Evolutionary conservation across 2,113 vertebrate species (phyloP).

Genomic region (Todiramphus saurophagus): DNA sequence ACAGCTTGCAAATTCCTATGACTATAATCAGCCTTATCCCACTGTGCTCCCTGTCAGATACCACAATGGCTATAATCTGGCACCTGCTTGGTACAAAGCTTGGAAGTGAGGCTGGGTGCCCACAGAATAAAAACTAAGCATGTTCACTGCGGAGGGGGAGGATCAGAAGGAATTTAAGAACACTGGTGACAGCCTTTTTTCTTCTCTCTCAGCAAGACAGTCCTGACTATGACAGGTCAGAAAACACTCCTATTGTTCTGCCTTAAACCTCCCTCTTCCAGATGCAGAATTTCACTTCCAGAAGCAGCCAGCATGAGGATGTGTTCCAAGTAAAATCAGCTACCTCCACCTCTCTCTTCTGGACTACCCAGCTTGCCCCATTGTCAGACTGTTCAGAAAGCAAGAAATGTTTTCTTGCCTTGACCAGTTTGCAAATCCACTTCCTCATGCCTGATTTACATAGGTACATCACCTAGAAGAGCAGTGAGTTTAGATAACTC

Average conservation of each 20-base stretch:
- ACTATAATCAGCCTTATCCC: conserved; percentile 64
- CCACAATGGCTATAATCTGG: conserved; percentile 67
- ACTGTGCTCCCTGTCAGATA: conserved; percentile 63
- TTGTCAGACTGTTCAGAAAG: neutral
- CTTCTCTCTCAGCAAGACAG: conserved; percentile 55
- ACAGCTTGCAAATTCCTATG: conserved; percentile 62
- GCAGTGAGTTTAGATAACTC: neutral
- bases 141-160: conserved; percentile 24
- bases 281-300: conserved; percentile 20
- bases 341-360: neutral
- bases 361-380: neutral
- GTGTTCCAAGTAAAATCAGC: neutral
- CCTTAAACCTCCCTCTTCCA: conserved; percentile 36
- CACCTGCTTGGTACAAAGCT: conserved; percentile 71
- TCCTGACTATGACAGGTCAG: conserved; percentile 8
- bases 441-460: neutral
- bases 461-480: neutral
- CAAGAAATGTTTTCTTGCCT: neutral
- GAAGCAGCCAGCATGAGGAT: neutral
- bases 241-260: conserved; percentile 29
- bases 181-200: conserved; percentile 47
- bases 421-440: neutral
- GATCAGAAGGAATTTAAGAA: conserved; percentile 38
- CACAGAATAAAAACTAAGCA: conserved; percentile 49
- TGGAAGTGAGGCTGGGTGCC: conserved; percentile 45